phyloP scores from a whole-genome alignment of 2,888 invertebrate species.

The Ornithoptera priamus region DNA sequence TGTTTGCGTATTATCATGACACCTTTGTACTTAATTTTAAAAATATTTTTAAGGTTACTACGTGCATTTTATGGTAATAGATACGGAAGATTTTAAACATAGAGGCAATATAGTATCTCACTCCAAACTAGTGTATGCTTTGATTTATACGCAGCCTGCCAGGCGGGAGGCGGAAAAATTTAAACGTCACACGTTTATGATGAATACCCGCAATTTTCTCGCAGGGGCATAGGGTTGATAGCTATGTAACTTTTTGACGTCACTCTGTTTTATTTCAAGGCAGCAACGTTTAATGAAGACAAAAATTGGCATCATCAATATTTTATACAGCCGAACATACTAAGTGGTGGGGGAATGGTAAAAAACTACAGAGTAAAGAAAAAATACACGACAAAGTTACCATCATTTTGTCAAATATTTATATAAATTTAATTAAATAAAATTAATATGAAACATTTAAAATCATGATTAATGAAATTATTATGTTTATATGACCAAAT shows the following conservation, averaged over 20 bases:
- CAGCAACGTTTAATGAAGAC: constrained; percentile 11
- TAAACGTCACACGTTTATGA: constrained; percentile 77
- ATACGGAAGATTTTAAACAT: constrained; percentile 37
- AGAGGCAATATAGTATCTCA: constrained; percentile 45
- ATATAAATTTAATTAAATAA: background rate
- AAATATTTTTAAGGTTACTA: constrained; percentile 22
- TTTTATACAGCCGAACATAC: background rate
- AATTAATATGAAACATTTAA: too few species aligned
- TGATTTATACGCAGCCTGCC: constrained; percentile 66
- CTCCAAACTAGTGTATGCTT: constrained; percentile 64
- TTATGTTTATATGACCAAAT: too few species aligned
- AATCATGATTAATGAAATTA: too few species aligned
- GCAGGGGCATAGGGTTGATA: constrained; percentile 60
- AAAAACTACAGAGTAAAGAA: too few species aligned
- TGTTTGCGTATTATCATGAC: constrained; percentile 28
- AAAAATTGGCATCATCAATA: constrained; percentile 16
- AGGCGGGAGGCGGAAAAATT: constrained; percentile 67
- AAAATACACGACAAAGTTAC: too few species aligned
- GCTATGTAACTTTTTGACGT: constrained; percentile 49
- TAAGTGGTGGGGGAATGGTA: too few species aligned
- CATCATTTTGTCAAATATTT: constrained; percentile 20
- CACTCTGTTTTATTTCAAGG: constrained; percentile 41
- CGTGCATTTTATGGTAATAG: constrained; percentile 28
- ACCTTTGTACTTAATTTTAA: constrained; percentile 22
- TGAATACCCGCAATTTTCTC: constrained; percentile 77